Base-by-base conservation (phyloP, 2,113 vertebrate genomes). In the Paratilapia polleni region DNA sequence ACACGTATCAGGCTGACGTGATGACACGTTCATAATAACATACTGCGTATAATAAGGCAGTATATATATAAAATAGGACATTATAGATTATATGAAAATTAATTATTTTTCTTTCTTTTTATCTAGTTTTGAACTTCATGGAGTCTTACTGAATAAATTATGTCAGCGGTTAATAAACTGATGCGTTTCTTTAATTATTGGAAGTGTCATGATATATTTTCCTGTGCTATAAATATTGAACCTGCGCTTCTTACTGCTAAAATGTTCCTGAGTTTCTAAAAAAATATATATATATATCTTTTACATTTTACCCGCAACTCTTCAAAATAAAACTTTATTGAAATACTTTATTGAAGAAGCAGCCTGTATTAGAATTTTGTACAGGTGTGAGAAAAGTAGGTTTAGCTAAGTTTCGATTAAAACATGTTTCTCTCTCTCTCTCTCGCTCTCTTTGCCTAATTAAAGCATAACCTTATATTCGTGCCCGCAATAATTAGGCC, bases 401-500 rank as follows among this genome's bases (percentile, higher is more conserved):
- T 54, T 80, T 60, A 61, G 22, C 34, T 24, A 57, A 60, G 7
- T 80, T 77, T 81, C 31, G 20, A 64, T 14, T 64, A 36, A 78
- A 86, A 26, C n/a, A 19, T 19, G 49, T 74, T 49, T 28, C 60
- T 62, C 9, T 57, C n/a, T 81, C 70, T 41, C 64, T 62, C 58
- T 81, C 11, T 84, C n/a, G n/a, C n/a, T n/a, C n/a, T n/a, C 66
- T 82, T 68, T 84, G 58, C 82, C 85, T 75, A 91, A 94, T 94
- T 93, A 92, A 88, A 92, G 78, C 88, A 80, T 38, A 64, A 49
- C 68, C 68, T 77, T 68, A 82, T 87, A 90, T 80, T 78, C 82
- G 52, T 92, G 87, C 86, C 60, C 84, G 82, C 73, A 36, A 78
- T 95, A 91, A 95, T 93, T 92, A 93, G 89, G 82, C 90, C 86